Percentiles rank a stretch among this genome's conserved stretches.
These are phyloP conservation scores for Parasteatoda lunata DNA, from an alignment of 2,888 invertebrate species.

Conservation along the genomic window DNA sequence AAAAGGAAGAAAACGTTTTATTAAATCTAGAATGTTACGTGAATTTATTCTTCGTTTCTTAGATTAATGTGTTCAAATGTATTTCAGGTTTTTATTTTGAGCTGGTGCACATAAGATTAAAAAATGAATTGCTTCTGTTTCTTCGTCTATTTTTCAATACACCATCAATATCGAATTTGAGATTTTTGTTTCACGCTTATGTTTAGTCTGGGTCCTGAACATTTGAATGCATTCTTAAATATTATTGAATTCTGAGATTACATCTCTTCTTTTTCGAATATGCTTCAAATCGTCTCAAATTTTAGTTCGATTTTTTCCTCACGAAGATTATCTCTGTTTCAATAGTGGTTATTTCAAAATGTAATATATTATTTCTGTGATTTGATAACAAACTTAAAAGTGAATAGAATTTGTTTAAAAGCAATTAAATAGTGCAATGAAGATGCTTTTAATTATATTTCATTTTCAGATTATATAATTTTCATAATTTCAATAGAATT, in stretches of 20 bases:
- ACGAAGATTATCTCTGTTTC: neutral
- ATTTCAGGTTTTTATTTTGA: constrained; percentile 8
- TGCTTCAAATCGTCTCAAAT: neutral
- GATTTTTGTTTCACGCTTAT: neutral
- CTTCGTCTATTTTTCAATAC: constrained; percentile 35
- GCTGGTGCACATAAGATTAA: constrained; percentile 15
- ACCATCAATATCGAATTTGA: constrained; percentile 27
- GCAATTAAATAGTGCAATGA: too few relatives aligned
- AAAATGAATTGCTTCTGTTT: constrained; percentile 26
- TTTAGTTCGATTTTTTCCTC: neutral
- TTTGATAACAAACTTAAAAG: too few relatives aligned
- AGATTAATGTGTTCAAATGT: constrained; percentile 28
- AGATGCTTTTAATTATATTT: too few relatives aligned
- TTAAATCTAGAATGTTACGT: constrained; percentile 39
- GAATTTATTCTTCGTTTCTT: constrained; percentile 22
- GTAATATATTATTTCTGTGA: too few relatives aligned
- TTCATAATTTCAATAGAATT: too few relatives aligned
- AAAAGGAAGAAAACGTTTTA: constrained; percentile 39
- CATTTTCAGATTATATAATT: too few relatives aligned
- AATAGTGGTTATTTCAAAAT: too few relatives aligned
- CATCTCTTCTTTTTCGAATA: neutral
- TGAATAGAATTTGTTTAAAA: too few relatives aligned
- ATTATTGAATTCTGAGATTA: constrained; percentile 31
- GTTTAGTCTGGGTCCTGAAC: neutral
- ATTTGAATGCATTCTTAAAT: constrained; percentile 6